phyloP scores from a whole-genome alignment of 2,113 vertebrate genomes.

The Antechinus flavipes region DNA sequence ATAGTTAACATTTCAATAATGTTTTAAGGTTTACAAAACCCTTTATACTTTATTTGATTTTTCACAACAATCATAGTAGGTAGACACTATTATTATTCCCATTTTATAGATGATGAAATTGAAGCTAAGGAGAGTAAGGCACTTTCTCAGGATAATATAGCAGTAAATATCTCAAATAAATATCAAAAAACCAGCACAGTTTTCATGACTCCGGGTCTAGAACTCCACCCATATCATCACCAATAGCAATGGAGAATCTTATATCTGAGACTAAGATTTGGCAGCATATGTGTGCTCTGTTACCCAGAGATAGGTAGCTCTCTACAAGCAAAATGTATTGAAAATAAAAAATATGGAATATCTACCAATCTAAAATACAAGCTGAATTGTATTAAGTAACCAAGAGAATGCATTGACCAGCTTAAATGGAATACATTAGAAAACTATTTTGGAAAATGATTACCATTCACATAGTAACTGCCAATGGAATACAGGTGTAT shows the following conservation, averaged over 20 bases:
- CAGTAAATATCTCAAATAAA: neutral
- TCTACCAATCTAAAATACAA: constrained; percentile 71
- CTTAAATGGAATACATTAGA: constrained; percentile 72
- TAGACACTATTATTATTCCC: neutral
- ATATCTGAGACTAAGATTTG: neutral
- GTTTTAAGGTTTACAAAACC: neutral
- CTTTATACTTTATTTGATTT: neutral
- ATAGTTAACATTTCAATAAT: neutral
- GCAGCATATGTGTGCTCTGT: neutral
- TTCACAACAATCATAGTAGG: neutral
- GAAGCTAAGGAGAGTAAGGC: neutral
- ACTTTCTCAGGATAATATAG: neutral
- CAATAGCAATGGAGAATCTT: neutral
- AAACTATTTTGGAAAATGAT: constrained; percentile 74
- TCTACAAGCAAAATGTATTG: neutral
- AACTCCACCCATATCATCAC: neutral
- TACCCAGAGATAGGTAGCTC: neutral
- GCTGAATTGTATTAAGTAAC: constrained; percentile 62
- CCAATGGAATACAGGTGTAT: constrained; percentile 78
- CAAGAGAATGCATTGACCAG: constrained; percentile 64
- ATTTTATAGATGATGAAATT: neutral
- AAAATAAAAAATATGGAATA: constrained; percentile 30
- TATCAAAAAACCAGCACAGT: neutral
- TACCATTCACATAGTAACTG: constrained; percentile 64
- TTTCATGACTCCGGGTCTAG: neutral